Evolutionary conservation across 2,113 vertebrate species (phyloP), one percentile per base, ranked within the genome.

Genomic region (Hiodon alosoides): DNA sequence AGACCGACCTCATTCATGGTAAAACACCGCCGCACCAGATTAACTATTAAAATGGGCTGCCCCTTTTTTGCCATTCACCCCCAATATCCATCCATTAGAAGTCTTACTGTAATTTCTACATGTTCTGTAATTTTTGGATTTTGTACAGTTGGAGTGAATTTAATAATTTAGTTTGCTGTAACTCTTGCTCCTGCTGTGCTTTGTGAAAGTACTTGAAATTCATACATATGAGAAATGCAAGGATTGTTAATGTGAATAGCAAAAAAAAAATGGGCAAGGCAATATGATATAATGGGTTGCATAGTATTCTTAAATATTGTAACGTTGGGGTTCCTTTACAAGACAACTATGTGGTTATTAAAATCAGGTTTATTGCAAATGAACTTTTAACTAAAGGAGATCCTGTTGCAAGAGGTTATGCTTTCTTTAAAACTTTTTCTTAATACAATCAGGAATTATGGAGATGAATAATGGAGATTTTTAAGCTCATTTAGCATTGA

Each of bases 181-280:
- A 60, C 58, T 51, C 11, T 46, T 76, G 50, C 62, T 67, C 62
- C 69, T 60, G 54, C 47, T 5, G 11, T 71, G 69, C 69, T 66
- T 72, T 71, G 69, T 70, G 61, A 72, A 72, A 48, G 65, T 13
- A 50, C 70, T 67, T 51, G 54, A 47, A 51, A 62, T 58, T 71
- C 55, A 60, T 65, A 46, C 58, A 31, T 51, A 10, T 71, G n/a
- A 77, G 53, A 48, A n/a, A 16, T 72, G 46, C 14, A 60, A 53
- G 72, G 54, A 71, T 72, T 52, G 62, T 69, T 52, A 66, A 11
- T 68, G 76, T 72, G 68, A 16, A 16, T 54, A 67, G 48, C 59
- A 59, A 14, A 54, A n/a, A 54, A n/a, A 67, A 14, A n/a, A 58
- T 16, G 58, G 67, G 58, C 58, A 51, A 70, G 53, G 31, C 31